Percentiles rank a stretch among this genome's conserved stretches.
These are phyloP conservation scores for Drosophila mayaguana DNA, from an alignment of 2,888 invertebrate species.

Conservation along the genomic window DNA sequence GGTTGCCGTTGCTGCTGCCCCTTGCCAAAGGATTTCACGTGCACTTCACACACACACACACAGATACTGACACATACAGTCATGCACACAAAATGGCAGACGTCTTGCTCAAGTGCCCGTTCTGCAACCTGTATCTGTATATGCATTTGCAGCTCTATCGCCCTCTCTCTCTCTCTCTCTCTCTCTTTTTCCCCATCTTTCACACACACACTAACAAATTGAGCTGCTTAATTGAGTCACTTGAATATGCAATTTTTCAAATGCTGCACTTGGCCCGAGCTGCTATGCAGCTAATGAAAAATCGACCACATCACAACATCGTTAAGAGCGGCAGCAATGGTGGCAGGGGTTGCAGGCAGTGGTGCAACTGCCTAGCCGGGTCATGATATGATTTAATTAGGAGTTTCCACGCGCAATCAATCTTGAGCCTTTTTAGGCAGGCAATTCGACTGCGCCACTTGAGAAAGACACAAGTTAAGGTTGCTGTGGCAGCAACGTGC, in stretches of 20 bases:
- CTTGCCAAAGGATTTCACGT: conserved; percentile 79
- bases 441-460: conserved; percentile 50
- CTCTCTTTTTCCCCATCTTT: conserved; percentile 13
- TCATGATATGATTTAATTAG: conserved; percentile 83
- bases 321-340: conserved; percentile 54
- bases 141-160: conserved; percentile 34
- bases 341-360: conserved; percentile 14
- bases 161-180: neutral
- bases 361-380: conserved; percentile 7
- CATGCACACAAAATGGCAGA: conserved; percentile 72
- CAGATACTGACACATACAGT: conserved; percentile 8
- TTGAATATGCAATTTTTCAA: conserved; percentile 79
- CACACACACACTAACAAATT: conserved; percentile 6
- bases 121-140: conserved; percentile 68
- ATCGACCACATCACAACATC: conserved; percentile 70
- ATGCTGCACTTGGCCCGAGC: conserved; percentile 52
- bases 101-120: conserved; percentile 69
- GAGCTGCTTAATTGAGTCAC: conserved; percentile 75
- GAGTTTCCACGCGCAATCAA: conserved; percentile 83
- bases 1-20: conserved; percentile 67
- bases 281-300: conserved; percentile 55
- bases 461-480: conserved; percentile 19
- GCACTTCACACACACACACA: conserved; percentile 58
- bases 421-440: conserved; percentile 65
- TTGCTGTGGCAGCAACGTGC: conserved; percentile 12